Conservation (phyloP, 2,888 invertebrate species). For the Oxystoma pomonae region DNA sequence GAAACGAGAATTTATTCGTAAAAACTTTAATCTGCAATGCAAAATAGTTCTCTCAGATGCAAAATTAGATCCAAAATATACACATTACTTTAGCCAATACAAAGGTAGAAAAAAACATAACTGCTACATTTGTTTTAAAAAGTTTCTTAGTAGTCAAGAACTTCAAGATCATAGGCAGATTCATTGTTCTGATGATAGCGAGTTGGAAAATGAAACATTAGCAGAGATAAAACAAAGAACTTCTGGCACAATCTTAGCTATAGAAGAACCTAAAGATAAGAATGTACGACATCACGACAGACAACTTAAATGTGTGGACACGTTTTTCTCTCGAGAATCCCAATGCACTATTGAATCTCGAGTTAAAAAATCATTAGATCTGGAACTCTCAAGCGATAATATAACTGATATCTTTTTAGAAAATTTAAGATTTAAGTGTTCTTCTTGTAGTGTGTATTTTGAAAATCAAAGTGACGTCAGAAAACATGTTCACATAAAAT, state of each 20-base stretch:
- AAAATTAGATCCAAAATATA: neutral
- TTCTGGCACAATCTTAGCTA: no score
- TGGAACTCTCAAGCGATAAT: no score
- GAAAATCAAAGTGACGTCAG: constrained; percentile 26
- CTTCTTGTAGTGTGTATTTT: constrained; percentile 28
- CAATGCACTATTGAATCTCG: no score
- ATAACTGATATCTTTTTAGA: neutral
- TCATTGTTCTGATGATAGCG: constrained; percentile 21
- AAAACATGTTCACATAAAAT: constrained; percentile 18
- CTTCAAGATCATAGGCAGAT: constrained; percentile 19
- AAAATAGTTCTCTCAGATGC: neutral
- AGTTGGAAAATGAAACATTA: no score
- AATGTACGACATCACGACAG: no score
- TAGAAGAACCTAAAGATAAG: no score
- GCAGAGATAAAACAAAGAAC: no score
- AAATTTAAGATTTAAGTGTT: constrained; percentile 26
- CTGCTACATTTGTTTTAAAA: constrained; percentile 27
- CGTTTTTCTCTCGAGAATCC: no score
- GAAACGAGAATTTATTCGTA: no score
- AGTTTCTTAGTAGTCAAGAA: constrained; percentile 19
- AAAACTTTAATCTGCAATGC: no score
- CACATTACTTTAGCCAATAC: neutral
- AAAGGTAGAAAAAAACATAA: constrained; percentile 21
- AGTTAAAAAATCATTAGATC: no score
- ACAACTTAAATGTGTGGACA: no score